phyloP scores from a whole-genome alignment of 2,888 invertebrate species.

The Luperina nickerlii region DNA sequence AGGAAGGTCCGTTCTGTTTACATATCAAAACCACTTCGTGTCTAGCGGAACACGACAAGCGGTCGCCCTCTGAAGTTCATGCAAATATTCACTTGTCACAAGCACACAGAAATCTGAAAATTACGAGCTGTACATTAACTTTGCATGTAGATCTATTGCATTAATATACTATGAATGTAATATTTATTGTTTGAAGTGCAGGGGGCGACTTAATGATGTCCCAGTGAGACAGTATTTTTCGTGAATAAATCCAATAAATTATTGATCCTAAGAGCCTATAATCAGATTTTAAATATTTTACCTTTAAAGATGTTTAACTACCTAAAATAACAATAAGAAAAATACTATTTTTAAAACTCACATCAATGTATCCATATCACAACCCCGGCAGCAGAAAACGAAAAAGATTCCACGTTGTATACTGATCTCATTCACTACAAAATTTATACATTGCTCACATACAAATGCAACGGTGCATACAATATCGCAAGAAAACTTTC shows the following conservation, averaged over 20 bases:
- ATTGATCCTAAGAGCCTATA: too few species aligned
- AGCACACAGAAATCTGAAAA: constrained; percentile 22
- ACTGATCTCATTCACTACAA: constrained; percentile 36
- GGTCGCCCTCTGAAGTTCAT: constrained; percentile 8
- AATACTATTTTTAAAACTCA: neutral
- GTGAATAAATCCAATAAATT: neutral
- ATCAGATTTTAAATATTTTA: neutral
- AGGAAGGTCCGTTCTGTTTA: neutral
- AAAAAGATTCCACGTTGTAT: constrained; percentile 15
- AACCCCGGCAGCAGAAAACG: neutral
- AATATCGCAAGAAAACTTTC: constrained; percentile 47
- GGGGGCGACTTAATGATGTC: neutral
- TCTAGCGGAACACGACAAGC: constrained; percentile 13
- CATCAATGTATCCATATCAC: neutral
- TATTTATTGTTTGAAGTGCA: neutral
- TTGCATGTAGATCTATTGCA: neutral
- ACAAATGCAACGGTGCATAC: constrained; percentile 36
- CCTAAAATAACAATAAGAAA: neutral
- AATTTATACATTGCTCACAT: constrained; percentile 21
- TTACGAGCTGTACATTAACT: constrained; percentile 31
- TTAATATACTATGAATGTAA: neutral
- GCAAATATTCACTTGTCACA: constrained; percentile 25
- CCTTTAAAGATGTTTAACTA: neutral
- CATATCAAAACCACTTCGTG: constrained; percentile 19
- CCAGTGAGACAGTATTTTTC: neutral